Base-by-base conservation (phyloP, 2,797 vertebrate species). In the Xiphorhynchus erythropygius region DNA sequence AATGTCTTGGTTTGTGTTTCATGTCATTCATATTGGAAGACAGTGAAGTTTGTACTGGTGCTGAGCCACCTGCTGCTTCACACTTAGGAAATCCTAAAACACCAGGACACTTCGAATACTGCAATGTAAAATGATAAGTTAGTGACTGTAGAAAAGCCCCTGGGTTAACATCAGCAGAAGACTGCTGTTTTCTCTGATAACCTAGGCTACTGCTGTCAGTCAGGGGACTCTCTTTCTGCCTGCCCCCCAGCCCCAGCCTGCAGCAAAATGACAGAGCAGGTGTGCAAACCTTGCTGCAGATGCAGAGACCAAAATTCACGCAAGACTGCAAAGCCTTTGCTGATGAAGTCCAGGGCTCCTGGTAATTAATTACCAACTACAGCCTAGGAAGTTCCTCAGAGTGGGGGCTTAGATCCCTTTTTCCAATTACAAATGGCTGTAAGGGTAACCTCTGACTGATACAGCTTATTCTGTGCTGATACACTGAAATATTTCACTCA, bases 61-160 rank as follows among this genome's bases (percentile, higher is more conserved):
- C 24, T 65, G 57, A 92, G 42, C 68, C 73, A 69, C 44, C 55
- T 67, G 49, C 73, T 77, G 44, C 62, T 59, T 89, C 39, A 44
- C 2, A 2, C 5, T 6, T 4, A 68, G 39, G 41, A 68, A 78
- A 64, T 63, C 46, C 73, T 94, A 94, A 56, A 95, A 73, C 1
- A 13, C 1, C 74, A 97, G 92, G 79, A 97, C 92, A 11, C 6
- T 95, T 86, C 97, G 97, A 81, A 97, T 97, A n/a, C 96, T 97
- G 92, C 82, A 97, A 84, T 22, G 76, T 3, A 41, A 96, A 90
- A 88, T 28, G 25, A 52, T 22, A 63, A n/a, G 42, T 94, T 79
- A 91, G 67, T 52, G 47, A 41, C 27, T 59, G 35, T 10, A 74
- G 49, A 46, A 64, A 71, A 83, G 35, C 18, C 47, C 13, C 39